Conservation (phyloP, 1,140 invertebrate genomes). For the Mamestra configurata region DNA sequence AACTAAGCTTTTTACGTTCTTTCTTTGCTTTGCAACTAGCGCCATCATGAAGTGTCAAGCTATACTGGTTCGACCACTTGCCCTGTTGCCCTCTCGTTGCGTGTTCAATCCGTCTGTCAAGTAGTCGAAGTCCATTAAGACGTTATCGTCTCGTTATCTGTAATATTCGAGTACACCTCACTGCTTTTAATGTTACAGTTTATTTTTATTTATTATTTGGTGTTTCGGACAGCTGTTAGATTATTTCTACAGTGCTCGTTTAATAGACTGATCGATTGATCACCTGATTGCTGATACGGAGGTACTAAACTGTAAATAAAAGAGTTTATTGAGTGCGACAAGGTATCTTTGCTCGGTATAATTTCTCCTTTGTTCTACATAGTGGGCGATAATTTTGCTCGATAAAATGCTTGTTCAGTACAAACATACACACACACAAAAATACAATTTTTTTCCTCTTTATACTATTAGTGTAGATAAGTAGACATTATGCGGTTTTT, state of each 20-base stretch:
- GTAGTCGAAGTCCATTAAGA: conserved; percentile 70
- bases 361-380: conserved; percentile 5
- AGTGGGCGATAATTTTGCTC: not conserved
- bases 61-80: not conserved
- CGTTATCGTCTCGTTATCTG: conserved; percentile 69
- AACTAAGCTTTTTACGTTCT: not conserved
- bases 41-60: not conserved
- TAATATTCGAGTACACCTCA: conserved; percentile 62
- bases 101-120: conserved; percentile 58
- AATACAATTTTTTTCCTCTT: too few relatives aligned
- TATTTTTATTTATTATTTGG: conserved; percentile 40
- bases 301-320: not conserved
- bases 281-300: conserved; percentile 15
- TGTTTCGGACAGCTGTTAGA: conserved; percentile 44
- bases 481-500: too few relatives aligned
- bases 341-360: not conserved
- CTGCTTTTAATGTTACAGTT: conserved; percentile 59
- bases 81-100: conserved; percentile 38
- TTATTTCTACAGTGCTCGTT: conserved; percentile 21
- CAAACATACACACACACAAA: too few relatives aligned
- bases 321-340: not conserved
- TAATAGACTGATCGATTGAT: conserved; percentile 45
- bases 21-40: not conserved
- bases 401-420: conserved; percentile 20
- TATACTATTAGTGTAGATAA: too few relatives aligned